A percentile compares a stretch with the other conserved stretches of the same genome.
phyloP scores from a whole-genome alignment of 2,888 invertebrate genomes.

The Germaria angustata region DNA sequence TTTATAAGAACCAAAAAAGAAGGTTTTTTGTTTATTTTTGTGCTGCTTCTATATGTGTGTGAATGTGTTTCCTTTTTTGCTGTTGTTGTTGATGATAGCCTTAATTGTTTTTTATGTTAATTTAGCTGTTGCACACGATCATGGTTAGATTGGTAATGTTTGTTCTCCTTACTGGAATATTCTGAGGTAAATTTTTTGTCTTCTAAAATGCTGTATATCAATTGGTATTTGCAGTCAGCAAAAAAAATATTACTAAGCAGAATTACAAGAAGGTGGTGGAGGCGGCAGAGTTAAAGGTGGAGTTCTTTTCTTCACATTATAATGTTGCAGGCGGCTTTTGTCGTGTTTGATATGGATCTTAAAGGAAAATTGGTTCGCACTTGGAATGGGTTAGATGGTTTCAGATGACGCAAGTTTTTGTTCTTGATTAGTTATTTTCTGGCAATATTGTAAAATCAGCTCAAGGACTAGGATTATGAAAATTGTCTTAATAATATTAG shows the following conservation, averaged over 20 bases:
- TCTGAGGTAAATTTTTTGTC: conserved; percentile 27
- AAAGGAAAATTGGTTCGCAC: conserved; percentile 68
- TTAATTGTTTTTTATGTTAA: conserved; percentile 73
- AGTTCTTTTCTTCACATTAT: conserved; percentile 11
- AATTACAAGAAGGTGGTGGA: conserved; percentile 51
- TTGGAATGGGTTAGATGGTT: conserved; percentile 30
- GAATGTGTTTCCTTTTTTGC: neutral
- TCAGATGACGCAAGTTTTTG: neutral
- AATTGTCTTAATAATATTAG: no score
- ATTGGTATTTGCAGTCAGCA: conserved; percentile 41
- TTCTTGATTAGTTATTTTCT: neutral
- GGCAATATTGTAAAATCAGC: neutral
- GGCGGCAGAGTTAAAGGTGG: conserved; percentile 51
- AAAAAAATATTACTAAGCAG: neutral
- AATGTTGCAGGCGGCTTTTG: conserved; percentile 56
- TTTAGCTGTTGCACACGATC: conserved; percentile 71
- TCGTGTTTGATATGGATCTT: conserved; percentile 67
- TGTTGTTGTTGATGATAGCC: conserved; percentile 68
- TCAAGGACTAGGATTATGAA: no score
- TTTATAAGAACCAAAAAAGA: no score
- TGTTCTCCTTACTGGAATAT: conserved; percentile 43
- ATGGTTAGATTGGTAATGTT: conserved; percentile 58
- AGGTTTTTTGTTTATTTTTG: conserved; percentile 5
- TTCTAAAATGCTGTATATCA: conserved; percentile 57
- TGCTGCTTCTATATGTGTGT: neutral